These are phyloP conservation scores for Otus scops DNA, from an alignment of 2,797 vertebrate species.

Conservation along the genomic window DNA sequence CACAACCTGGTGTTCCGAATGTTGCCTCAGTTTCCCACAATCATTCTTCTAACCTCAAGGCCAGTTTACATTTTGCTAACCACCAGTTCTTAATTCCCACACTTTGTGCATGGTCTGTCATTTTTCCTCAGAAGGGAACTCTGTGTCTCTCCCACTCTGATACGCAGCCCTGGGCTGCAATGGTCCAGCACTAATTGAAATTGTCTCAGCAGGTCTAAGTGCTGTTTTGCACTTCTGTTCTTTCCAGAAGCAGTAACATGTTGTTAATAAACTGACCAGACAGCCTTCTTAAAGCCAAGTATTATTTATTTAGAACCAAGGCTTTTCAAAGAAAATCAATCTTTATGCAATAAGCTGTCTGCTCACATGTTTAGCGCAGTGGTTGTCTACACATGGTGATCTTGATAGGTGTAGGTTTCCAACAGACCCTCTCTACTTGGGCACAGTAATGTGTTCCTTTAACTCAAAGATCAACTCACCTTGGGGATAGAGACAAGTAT, in stretches of 20 bases:
- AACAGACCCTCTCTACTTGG: not conserved
- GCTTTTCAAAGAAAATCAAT: conserved; percentile 17
- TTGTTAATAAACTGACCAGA: conserved; percentile 8
- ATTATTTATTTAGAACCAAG: not conserved
- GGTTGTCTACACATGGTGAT: not conserved
- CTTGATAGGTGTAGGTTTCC: not conserved
- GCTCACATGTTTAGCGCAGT: not conserved
- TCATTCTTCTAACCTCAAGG: too few species aligned
- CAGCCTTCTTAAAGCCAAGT: not conserved
- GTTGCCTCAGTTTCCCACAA: too few species aligned
- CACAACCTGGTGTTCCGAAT: too few species aligned
- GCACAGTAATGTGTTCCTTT: not conserved
- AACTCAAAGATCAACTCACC: not conserved
- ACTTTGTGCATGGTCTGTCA: not conserved
- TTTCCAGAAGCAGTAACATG: not conserved
- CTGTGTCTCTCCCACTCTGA: not conserved
- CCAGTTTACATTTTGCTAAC: too few species aligned
- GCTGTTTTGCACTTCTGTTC: not conserved
- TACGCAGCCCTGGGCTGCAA: not conserved
- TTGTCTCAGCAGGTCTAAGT: not conserved
- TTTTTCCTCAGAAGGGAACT: not conserved
- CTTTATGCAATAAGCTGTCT: not conserved
- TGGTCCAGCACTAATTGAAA: not conserved
- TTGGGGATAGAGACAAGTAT: not conserved
- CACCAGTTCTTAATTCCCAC: too few species aligned